Percentiles rank a stretch among this genome's conserved stretches.
These are phyloP conservation scores for Leucosticte australis DNA, from an alignment of 2,113 vertebrate genomes.

Conservation along the genomic window DNA sequence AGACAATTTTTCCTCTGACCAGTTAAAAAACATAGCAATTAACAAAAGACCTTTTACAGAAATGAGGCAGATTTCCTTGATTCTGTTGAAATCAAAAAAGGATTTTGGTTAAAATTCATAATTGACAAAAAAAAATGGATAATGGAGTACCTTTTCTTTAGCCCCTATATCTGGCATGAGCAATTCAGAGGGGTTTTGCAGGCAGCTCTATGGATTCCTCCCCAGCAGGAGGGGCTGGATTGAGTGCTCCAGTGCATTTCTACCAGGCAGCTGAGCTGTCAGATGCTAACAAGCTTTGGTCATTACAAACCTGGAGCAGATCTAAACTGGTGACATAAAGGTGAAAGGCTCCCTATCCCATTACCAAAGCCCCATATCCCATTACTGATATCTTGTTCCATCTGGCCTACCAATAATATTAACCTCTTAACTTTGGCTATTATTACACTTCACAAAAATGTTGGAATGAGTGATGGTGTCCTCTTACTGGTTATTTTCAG, in stretches of 20 bases:
- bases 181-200: background rate
- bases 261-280: conserved; percentile 39
- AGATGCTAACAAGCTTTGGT: conserved; percentile 58
- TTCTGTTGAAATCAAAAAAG: background rate
- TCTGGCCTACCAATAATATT: conserved; percentile 55
- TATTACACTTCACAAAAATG: conserved; percentile 63
- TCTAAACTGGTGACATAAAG: conserved; percentile 61
- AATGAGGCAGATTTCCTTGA: background rate
- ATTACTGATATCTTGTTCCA: conserved; percentile 56
- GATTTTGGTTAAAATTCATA: background rate
- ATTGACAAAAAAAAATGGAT: background rate
- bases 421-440: conserved; percentile 58
- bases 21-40: background rate
- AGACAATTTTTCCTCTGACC: background rate
- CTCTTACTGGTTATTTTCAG: conserved; percentile 64
- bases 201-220: background rate
- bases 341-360: conserved; percentile 54
- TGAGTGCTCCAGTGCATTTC: background rate
- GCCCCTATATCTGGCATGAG: background rate
- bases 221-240: background rate
- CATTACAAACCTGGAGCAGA: conserved; percentile 48
- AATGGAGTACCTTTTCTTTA: background rate
- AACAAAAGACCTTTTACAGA: background rate
- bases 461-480: conserved; percentile 52
- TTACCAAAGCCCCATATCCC: conserved; percentile 58